Evolutionary conservation across 1,140 invertebrate species (phyloP).

Genomic region (Pogonognathellus flavescens): DNA sequence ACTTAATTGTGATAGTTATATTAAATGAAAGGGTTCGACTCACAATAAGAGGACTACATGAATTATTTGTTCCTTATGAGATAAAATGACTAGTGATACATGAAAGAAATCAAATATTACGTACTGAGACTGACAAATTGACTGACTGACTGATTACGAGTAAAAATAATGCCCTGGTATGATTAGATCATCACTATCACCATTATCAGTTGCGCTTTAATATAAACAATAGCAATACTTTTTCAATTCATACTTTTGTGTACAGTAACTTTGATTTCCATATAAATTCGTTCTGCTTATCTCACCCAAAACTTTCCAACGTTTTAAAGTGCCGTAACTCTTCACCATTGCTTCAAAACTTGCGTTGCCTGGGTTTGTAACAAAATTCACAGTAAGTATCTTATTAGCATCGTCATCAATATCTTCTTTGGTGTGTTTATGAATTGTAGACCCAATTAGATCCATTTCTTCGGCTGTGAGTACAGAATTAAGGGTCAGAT

Average conservation of each 20-base stretch:
- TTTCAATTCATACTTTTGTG: slow-evolving; percentile 76
- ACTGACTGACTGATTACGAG: too few species aligned
- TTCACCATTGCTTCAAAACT: slow-evolving; percentile 81
- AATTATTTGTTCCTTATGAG: too few species aligned
- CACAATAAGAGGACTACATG: too few species aligned
- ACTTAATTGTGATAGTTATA: too few species aligned
- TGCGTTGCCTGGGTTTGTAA: slow-evolving; percentile 79
- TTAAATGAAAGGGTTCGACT: too few species aligned
- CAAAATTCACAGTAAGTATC: slow-evolving; percentile 68
- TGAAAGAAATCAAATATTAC: too few species aligned
- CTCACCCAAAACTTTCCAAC: slow-evolving; percentile 65
- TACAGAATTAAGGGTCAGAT: slow-evolving; percentile 55
- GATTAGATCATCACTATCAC: too few species aligned
- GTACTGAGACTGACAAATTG: too few species aligned
- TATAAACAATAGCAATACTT: slow-evolving; percentile 55
- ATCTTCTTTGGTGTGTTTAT: not conserved
- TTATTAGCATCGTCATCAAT: not conserved
- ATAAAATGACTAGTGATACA: too few species aligned
- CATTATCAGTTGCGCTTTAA: too few species aligned
- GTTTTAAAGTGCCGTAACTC: not conserved
- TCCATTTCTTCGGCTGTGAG: not conserved
- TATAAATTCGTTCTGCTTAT: slow-evolving; percentile 84
- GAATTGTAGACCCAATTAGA: not conserved
- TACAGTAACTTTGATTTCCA: slow-evolving; percentile 82
- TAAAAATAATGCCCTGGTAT: too few species aligned